Evolutionary conservation across 2,888 invertebrate genomes (phyloP), one percentile per base, ranked within the genome.

Genomic region (Platynereis dumerilii): DNA sequence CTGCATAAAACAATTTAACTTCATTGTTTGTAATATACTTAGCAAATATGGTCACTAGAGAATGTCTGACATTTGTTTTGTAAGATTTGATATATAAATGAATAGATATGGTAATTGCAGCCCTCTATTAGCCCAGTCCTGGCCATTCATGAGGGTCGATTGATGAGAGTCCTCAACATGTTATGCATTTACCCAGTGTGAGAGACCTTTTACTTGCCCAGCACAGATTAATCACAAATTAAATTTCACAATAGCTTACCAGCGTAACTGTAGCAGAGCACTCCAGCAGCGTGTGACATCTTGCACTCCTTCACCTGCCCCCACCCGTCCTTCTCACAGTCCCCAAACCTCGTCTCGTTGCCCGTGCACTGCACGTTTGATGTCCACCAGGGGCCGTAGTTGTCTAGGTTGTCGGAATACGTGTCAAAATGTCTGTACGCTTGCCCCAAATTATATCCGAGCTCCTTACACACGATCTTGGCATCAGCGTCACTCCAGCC

Each of bases 361-460:
- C 91, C 91, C 0, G 83, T 76, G 75, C 91, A 91, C 45, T 87
- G 85, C 0, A 91, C 82, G 73, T 90, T 89, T 75, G 91, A 91
- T 83, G 91, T 89, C 82, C 89, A 87, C 76, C 89, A 90, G 10
- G 87, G 86, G 1, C 79, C 79, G 34, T 72, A 68, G 39, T 70
- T 65, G 28, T 70, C 65, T 58, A 72, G 26, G n/a, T 17, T 55
- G 26, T 24, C 24, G 22, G 17, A 55, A 55, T 55, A 52, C 72
- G 34, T 34, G 34, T 48, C 48, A 48, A 20, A 48, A 48, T 48
- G 48, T n/a, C 22, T 20, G 48, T 48, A 48, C 17, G n/a, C 22
- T 22, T 48, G 20, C 3, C 48, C 48, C 3, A 20, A 7, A 48
- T 5, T 22, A 48, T 20, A 48, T 5, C 48, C 48, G n/a, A 48